These are phyloP conservation scores for Cataglyphis albicans DNA, from an alignment of 2,888 invertebrate species.

Conservation along the genomic window DNA sequence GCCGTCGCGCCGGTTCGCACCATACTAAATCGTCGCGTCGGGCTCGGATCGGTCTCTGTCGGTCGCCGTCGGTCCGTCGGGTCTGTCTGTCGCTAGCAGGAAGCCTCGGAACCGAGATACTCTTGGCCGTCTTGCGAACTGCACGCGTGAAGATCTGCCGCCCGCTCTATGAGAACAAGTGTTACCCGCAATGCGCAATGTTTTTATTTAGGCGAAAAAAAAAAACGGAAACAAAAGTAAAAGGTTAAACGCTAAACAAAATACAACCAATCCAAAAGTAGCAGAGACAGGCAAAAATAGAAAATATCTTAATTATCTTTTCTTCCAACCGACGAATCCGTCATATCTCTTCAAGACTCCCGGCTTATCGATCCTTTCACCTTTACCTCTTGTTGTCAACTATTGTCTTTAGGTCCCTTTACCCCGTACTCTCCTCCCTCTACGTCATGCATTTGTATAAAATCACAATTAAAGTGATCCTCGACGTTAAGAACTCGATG, in stretches of 20 bases:
- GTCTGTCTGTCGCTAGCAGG: conserved; percentile 82
- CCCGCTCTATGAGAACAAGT: conserved; percentile 70
- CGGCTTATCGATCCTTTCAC: conserved; percentile 32
- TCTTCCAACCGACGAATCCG: conserved; percentile 13
- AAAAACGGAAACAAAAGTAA: conserved; percentile 34
- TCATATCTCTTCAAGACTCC: conserved; percentile 35
- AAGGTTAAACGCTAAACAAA: conserved; percentile 13
- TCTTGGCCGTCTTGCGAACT: conserved; percentile 82
- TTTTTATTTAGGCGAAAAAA: conserved; percentile 50
- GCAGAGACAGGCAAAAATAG: conserved; percentile 19
- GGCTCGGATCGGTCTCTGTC: conserved; percentile 81
- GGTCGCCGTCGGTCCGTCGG: conserved; percentile 74
- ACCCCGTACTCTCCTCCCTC: neutral
- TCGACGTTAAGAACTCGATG: conserved; percentile 52
- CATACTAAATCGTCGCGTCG: conserved; percentile 89
- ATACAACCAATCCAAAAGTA: conserved; percentile 28
- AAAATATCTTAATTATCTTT: conserved; percentile 10
- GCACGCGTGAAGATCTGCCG: conserved; percentile 83
- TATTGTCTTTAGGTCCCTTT: neutral
- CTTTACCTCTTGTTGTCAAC: conserved; percentile 14
- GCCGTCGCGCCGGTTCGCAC: conserved; percentile 94
- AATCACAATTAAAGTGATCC: conserved; percentile 42
- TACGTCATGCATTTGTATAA: conserved; percentile 45
- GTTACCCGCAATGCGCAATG: conserved; percentile 61
- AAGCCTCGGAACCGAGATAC: conserved; percentile 85